phyloP scores from a whole-genome alignment of 2,797 vertebrate species.

The Sebastes goodei region DNA sequence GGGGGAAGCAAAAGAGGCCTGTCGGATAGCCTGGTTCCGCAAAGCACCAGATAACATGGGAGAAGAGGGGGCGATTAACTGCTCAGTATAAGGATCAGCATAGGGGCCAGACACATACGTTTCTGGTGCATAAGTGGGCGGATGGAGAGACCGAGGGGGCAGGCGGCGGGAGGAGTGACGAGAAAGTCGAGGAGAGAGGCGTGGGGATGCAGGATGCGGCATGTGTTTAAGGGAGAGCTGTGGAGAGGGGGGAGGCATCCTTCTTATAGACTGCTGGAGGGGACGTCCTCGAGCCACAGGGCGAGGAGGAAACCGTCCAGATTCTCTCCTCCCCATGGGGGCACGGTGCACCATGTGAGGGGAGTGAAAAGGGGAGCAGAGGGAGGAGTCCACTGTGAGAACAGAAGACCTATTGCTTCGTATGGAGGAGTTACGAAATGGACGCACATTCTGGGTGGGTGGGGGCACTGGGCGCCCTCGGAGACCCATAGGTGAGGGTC shows the following conservation, averaged over 20 bases:
- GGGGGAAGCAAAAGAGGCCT: constrained; percentile 52
- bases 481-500: constrained; percentile 82
- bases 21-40: constrained; percentile 52
- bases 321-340: constrained; percentile 67
- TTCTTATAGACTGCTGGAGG: constrained; percentile 72
- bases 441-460: constrained; percentile 83
- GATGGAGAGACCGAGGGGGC: constrained; percentile 33
- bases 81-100: constrained; percentile 49
- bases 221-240: constrained; percentile 78
- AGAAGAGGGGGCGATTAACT: constrained; percentile 45
- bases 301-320: constrained; percentile 64
- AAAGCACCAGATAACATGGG: constrained; percentile 65
- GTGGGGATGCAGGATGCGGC: constrained; percentile 53
- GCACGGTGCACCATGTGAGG: constrained; percentile 69
- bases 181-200: constrained; percentile 69
- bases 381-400: constrained; percentile 74
- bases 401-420: constrained; percentile 81
- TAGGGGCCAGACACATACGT: constrained; percentile 18
- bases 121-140: constrained; percentile 34
- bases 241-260: constrained; percentile 70
- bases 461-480: constrained; percentile 78
- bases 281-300: constrained; percentile 81
- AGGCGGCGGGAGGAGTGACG: constrained; percentile 59
- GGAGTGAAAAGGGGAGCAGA: constrained; percentile 74
- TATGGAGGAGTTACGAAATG: constrained; percentile 78